Evolutionary conservation across 2,113 vertebrate species (phyloP), one percentile per base, ranked within the genome.

Genomic region (Spea bombifrons): DNA sequence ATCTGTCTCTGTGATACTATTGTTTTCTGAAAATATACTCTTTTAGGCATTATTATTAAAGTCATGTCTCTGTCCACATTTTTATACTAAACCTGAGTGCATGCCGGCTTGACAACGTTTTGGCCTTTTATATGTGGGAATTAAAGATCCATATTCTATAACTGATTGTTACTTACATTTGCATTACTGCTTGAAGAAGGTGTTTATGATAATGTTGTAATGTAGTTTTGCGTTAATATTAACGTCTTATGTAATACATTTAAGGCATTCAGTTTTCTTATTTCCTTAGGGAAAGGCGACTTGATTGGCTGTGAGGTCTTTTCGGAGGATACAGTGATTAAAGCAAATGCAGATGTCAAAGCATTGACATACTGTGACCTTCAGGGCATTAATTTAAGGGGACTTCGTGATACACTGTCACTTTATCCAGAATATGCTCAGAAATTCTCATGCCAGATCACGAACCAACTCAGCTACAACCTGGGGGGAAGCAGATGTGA

Each of bases 291-390:
- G 61, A 90, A 90, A 81, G 90, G 90, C 0, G 89, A 90, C 59
- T 78, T 91, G 78, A 88, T 91, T 0, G 89, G 90, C 78, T 91
- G 89, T 2, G 86, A 87, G 74, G 84, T 90, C 70, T 87, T 85
- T 12, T 82, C 55, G 61, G 84, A 83, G 13, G 85, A 86, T 48
- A 82, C 83, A 5, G 89, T 87, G 8, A 82, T 86, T 9, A 89
- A 88, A 80, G 87, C 89, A 77, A 89, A 86, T 4, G 90, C 88
- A 0, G 89, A 91, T 0, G 89, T 90, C 52, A 86, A 87, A 61
- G 90, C 84, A 48, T 81, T 91, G 81, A 90, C 89, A 0, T 89
- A 90, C 73, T 91, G 90, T 7, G 89, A 85, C 76, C 86, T 91
- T n/a, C 89, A 90, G 80, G 86, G 88, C 75, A 84, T 91, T 67